Conservation (phyloP, 53 echinoderm and acorn worm species). For the Pentamera pediparva region DNA sequence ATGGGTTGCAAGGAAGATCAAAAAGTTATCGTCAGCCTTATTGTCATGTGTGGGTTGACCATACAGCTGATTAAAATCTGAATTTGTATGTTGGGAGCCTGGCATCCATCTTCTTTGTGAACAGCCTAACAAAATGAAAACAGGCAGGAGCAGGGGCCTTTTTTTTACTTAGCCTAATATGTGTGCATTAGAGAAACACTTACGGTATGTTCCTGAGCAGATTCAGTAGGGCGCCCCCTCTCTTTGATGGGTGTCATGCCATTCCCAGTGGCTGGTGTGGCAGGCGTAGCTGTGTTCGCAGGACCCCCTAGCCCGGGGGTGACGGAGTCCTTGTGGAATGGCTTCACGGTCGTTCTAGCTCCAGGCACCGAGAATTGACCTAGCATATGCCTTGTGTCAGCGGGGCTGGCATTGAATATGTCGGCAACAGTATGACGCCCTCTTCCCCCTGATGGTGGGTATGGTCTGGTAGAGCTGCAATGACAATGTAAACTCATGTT, state of each 20-base stretch:
- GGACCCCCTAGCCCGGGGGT: conserved; percentile 42
- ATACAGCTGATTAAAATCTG: too few species aligned
- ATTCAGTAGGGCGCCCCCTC: conserved; percentile 1
- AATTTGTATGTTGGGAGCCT: too few species aligned
- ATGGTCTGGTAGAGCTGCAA: conserved; percentile 30
- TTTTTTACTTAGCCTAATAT: background rate
- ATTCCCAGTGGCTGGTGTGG: background rate
- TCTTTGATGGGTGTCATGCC: too few species aligned
- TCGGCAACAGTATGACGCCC: conserved; percentile 29
- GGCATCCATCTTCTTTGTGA: too few species aligned
- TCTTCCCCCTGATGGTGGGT: conserved; percentile 34
- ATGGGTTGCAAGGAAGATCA: too few species aligned
- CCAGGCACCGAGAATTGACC: conserved; percentile 47
- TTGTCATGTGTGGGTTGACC: too few species aligned
- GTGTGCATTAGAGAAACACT: background rate
- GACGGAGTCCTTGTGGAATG: conserved; percentile 57
- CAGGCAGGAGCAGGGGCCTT: too few species aligned
- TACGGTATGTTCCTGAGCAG: conserved; percentile 61
- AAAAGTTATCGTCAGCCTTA: too few species aligned
- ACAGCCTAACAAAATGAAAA: too few species aligned
- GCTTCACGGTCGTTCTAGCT: conserved; percentile 20
- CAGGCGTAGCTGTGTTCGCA: background rate
- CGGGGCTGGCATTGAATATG: conserved; percentile 18
- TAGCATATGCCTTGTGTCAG: conserved; percentile 35
- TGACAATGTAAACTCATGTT: background rate